A percentile compares a stretch with the other conserved stretches of the same genome.
phyloP scores from a whole-genome alignment of 2,888 invertebrate genomes.

The Octonoba sinensis region DNA sequence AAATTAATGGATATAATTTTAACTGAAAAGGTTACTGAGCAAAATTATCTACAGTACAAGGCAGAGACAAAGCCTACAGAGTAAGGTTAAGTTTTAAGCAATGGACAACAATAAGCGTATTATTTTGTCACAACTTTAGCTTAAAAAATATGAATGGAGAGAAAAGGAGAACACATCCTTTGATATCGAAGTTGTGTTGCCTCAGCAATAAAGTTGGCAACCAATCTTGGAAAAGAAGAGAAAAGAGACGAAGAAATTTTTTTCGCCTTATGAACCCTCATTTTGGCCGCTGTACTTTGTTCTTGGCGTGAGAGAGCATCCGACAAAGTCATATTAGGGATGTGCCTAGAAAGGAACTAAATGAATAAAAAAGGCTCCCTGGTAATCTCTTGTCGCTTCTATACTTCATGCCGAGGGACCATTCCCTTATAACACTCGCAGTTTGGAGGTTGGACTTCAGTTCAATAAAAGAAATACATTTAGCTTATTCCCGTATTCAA shows the following conservation, averaged over 20 bases:
- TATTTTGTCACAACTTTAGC: too few species aligned
- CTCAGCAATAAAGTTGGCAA: slow-evolving; percentile 2
- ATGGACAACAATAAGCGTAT: too few species aligned
- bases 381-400: slow-evolving; percentile 1
- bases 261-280: not conserved
- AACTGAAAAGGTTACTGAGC: too few species aligned
- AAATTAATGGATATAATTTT: too few species aligned
- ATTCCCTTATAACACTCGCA: not conserved
- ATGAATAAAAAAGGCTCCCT: not conserved
- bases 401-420: not conserved
- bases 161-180: too few species aligned
- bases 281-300: not conserved
- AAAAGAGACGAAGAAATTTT: not conserved
- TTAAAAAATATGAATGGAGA: too few species aligned
- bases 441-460: too few species aligned
- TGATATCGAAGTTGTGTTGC: not conserved
- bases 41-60: too few species aligned
- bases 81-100: too few species aligned
- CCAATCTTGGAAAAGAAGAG: not conserved
- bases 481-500: too few species aligned
- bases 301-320: not conserved
- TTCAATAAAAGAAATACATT: too few species aligned
- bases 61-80: too few species aligned
- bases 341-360: not conserved
- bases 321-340: slow-evolving; percentile 1